Evolutionary conservation across 2,113 vertebrate species (phyloP).

Genomic region (Pao palembangensis): DNA sequence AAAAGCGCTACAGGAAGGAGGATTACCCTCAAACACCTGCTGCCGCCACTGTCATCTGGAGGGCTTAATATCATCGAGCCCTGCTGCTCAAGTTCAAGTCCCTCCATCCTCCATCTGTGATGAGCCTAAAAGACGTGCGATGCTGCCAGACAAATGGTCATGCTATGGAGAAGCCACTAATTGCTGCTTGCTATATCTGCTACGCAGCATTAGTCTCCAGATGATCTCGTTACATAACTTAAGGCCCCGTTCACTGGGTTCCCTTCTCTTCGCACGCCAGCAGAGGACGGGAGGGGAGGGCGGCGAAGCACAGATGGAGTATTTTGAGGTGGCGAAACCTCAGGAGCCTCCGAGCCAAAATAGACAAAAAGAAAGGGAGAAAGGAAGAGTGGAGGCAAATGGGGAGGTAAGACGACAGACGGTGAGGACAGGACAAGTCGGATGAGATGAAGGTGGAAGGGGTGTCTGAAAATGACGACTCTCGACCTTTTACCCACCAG

Average conservation of each 20-base stretch:
- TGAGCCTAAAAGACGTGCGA: constrained; percentile 10
- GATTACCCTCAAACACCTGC: constrained; percentile 32
- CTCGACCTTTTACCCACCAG: too few species aligned
- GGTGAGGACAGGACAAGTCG: background rate
- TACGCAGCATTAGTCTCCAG: constrained; percentile 44
- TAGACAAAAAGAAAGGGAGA: constrained; percentile 50
- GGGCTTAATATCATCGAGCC: constrained; percentile 31
- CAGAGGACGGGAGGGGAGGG: constrained; percentile 1
- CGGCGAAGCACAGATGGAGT: constrained; percentile 30
- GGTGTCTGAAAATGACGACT: background rate
- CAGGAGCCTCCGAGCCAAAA: constrained; percentile 14
- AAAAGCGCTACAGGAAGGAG: constrained; percentile 22
- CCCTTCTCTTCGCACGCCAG: constrained; percentile 29
- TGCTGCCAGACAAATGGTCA: constrained; percentile 45
- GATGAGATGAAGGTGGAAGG: background rate
- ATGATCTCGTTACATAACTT: constrained; percentile 63
- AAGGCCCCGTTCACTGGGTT: constrained; percentile 30
- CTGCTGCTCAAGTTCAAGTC: constrained; percentile 15
- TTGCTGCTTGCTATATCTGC: constrained; percentile 36
- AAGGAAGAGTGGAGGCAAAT: constrained; percentile 28
- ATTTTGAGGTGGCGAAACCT: constrained; percentile 38
- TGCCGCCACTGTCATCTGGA: constrained; percentile 28
- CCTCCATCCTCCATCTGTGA: constrained; percentile 39
- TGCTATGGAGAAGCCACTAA: constrained; percentile 45
- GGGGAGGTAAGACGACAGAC: background rate